These are phyloP conservation scores for Tachina grossa DNA, from an alignment of 2,888 invertebrate species.

Conservation along the genomic window DNA sequence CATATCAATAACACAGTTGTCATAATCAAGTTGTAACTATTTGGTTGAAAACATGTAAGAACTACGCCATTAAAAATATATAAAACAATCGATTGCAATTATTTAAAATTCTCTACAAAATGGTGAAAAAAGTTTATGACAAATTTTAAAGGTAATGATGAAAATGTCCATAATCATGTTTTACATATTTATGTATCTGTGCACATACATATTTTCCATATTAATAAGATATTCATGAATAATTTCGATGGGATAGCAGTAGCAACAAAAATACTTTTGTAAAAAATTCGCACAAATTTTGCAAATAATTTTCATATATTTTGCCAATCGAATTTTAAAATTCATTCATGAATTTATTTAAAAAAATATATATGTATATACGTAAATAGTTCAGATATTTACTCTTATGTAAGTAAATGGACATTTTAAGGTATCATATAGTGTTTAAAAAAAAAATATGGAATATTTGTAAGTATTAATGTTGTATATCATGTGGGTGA, in stretches of 20 bases:
- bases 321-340: neutral
- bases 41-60: too few species aligned
- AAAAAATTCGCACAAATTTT: neutral
- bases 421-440: constrained; percentile 1
- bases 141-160: too few species aligned
- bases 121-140: too few species aligned
- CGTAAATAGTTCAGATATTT: constrained; percentile 1
- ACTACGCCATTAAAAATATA: too few species aligned
- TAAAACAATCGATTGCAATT: too few species aligned
- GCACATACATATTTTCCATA: neutral
- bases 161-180: too few species aligned
- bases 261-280: neutral
- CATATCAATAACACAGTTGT: too few species aligned
- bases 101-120: too few species aligned
- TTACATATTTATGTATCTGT: neutral
- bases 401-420: constrained; percentile 4
- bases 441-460: neutral
- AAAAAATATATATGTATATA: neutral
- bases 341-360: constrained; percentile 16
- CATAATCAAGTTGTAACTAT: too few species aligned
- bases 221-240: neutral
- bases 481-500: neutral
- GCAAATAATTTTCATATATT: constrained; percentile 11
- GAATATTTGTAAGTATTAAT: neutral
- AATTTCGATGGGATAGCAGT: neutral